Percentiles rank a stretch among this genome's conserved stretches.
Evolutionary conservation across 2,888 invertebrate species (phyloP).

Genomic region (Adela reaumurella): DNA sequence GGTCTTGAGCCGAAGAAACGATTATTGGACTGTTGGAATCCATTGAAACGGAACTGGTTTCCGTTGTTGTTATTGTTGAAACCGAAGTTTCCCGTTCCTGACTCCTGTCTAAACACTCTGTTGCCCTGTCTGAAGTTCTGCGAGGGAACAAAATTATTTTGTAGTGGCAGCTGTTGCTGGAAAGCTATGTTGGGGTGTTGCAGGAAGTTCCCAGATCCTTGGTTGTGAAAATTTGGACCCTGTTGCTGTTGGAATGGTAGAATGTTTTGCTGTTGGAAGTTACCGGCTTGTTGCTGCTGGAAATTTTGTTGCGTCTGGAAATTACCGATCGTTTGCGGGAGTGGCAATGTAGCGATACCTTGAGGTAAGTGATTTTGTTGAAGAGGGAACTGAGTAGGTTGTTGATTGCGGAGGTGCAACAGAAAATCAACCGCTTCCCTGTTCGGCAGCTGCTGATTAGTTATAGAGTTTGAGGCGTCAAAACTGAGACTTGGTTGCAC

Average conservation of each 20-base stretch:
- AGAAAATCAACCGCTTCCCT: constrained; percentile 55
- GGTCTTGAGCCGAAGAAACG: constrained; percentile 16
- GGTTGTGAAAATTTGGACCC: constrained; percentile 11
- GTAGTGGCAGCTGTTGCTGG: constrained; percentile 26
- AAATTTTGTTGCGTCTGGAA: constrained; percentile 21
- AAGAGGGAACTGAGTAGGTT: constrained; percentile 40
- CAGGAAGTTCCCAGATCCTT: constrained; percentile 19
- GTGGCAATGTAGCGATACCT: constrained; percentile 22
- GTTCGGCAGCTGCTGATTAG: constrained; percentile 54
- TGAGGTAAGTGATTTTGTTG: constrained; percentile 49
- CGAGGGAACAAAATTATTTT: constrained; percentile 19
- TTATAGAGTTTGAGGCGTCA: constrained; percentile 25
- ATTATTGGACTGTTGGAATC: constrained; percentile 21
- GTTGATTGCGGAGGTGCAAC: constrained; percentile 40
- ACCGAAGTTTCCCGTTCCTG: constrained; percentile 62
- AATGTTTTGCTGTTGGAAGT: constrained; percentile 30
- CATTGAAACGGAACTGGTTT: constrained; percentile 33
- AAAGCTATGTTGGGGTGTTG: constrained; percentile 24
- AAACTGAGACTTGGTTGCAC: constrained; percentile 49
- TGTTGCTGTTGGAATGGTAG: constrained; percentile 23
- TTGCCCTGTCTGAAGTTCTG: constrained; percentile 25
- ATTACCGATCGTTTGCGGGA: constrained; percentile 9
- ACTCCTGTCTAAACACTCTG: constrained; percentile 55
- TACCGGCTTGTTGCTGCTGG: constrained; percentile 17
- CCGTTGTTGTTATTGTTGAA: constrained; percentile 35